Conservation (phyloP, 1,140 invertebrate species). For the Protaetia brevitarsis region DNA sequence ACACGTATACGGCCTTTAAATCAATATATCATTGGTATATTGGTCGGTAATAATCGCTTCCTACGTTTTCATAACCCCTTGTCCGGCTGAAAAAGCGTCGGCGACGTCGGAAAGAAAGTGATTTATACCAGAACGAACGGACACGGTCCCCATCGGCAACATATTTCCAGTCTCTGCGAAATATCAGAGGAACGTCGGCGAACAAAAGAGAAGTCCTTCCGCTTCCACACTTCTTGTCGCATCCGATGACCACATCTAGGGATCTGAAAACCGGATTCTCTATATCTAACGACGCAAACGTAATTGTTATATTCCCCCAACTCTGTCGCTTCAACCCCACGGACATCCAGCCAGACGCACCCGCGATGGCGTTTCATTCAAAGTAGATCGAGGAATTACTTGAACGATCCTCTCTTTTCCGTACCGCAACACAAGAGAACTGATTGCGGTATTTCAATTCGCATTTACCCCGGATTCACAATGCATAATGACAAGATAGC, state of each 20-base stretch:
- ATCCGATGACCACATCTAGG: conserved; percentile 41
- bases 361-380: conserved; percentile 23
- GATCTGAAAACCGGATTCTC: conserved; percentile 42
- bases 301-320: conserved; percentile 43
- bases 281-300: conserved; percentile 44
- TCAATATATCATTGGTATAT: neutral
- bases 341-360: conserved; percentile 26
- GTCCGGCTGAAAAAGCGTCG: neutral
- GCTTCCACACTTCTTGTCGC: conserved; percentile 32
- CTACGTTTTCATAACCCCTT: neutral
- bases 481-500: conserved; percentile 43
- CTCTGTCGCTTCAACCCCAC: conserved; percentile 26
- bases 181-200: conserved; percentile 17
- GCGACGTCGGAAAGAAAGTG: conserved; percentile 1
- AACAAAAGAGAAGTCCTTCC: conserved; percentile 19
- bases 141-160: neutral
- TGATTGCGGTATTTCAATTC: conserved; percentile 44
- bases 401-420: conserved; percentile 27
- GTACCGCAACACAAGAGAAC: conserved; percentile 30
- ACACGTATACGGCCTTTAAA: neutral
- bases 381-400: conserved; percentile 30
- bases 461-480: conserved; percentile 38
- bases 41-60: neutral
- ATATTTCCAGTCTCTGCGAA: conserved; percentile 21
- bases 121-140: conserved; percentile 2